Conservation (phyloP, 2,888 invertebrate species). For the Harpalus rubripes region DNA sequence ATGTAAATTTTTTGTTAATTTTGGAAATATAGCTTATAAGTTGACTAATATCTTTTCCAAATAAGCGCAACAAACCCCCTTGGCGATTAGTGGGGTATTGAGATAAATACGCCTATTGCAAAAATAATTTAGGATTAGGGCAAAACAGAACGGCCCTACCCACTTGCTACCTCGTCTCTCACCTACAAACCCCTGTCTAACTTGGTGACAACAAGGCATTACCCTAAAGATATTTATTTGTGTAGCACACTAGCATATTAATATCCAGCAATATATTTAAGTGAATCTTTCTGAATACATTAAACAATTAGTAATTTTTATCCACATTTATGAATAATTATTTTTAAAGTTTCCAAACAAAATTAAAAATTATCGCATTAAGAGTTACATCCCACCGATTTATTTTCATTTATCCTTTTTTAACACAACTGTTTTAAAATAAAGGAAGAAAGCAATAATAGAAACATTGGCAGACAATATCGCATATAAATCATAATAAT, state of each 20-base stretch:
- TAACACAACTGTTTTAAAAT: constrained; percentile 34
- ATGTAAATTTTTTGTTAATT: too few species aligned
- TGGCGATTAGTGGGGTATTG: too few species aligned
- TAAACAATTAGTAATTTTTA: constrained; percentile 36
- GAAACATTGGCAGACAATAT: constrained; percentile 60
- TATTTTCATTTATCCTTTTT: constrained; percentile 30
- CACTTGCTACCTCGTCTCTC: too few species aligned
- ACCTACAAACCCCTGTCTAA: too few species aligned
- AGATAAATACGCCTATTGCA: too few species aligned
- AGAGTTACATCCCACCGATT: constrained; percentile 43
- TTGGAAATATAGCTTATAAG: too few species aligned
- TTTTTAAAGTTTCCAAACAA: constrained; percentile 26
- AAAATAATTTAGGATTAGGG: too few species aligned
- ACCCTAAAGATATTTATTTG: constrained; percentile 8
- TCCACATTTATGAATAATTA: constrained; percentile 22
- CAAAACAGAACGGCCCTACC: too few species aligned
- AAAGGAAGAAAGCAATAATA: constrained; percentile 40
- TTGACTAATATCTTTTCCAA: too few species aligned
- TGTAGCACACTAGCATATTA: constrained; percentile 21
- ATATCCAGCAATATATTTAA: neutral
- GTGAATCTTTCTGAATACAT: constrained; percentile 1
- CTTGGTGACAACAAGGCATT: too few species aligned
- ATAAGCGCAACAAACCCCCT: too few species aligned
- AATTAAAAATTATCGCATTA: constrained; percentile 52
- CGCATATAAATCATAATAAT: constrained; percentile 63